phyloP scores from a whole-genome alignment of 2,888 invertebrate genomes.

The Stomorhina lunata region DNA sequence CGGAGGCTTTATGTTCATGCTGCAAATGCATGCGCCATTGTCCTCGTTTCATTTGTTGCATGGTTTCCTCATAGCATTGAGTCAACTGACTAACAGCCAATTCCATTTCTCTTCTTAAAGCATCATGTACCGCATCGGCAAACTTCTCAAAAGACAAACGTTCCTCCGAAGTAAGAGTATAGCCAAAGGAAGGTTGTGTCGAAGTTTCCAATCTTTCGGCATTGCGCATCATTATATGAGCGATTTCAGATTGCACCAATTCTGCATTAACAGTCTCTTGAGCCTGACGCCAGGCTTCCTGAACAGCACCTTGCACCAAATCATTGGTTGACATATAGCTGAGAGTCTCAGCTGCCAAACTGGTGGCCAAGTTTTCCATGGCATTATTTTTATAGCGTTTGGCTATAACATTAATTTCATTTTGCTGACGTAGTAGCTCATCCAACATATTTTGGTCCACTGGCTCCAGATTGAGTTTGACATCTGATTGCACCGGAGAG shows the following conservation, averaged over 20 bases:
- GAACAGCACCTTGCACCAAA: constrained; percentile 85
- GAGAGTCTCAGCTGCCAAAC: constrained; percentile 86
- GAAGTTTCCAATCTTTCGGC: constrained; percentile 85
- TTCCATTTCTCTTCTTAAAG: constrained; percentile 87
- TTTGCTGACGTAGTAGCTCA: constrained; percentile 81
- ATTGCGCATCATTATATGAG: constrained; percentile 86
- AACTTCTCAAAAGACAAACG: constrained; percentile 87
- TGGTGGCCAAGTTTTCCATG: constrained; percentile 85
- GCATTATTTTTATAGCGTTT: constrained; percentile 85
- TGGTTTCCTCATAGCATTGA: constrained; percentile 84
- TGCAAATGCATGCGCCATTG: constrained; percentile 80
- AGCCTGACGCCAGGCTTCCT: constrained; percentile 88
- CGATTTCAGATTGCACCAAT: constrained; percentile 88
- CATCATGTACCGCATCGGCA: constrained; percentile 87
- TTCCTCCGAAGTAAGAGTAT: constrained; percentile 85
- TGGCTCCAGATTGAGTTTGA: constrained; percentile 81
- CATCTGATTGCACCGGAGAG: constrained; percentile 67
- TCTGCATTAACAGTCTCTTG: constrained; percentile 88
- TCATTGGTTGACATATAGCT: constrained; percentile 81
- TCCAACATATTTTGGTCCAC: constrained; percentile 79
- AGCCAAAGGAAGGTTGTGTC: constrained; percentile 82
- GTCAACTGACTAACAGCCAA: constrained; percentile 85
- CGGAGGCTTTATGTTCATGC: constrained; percentile 80
- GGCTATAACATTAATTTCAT: constrained; percentile 83
- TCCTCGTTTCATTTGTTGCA: constrained; percentile 82